Base-by-base conservation (phyloP, 2,888 invertebrate genomes). In the Fabriciana adippe region DNA sequence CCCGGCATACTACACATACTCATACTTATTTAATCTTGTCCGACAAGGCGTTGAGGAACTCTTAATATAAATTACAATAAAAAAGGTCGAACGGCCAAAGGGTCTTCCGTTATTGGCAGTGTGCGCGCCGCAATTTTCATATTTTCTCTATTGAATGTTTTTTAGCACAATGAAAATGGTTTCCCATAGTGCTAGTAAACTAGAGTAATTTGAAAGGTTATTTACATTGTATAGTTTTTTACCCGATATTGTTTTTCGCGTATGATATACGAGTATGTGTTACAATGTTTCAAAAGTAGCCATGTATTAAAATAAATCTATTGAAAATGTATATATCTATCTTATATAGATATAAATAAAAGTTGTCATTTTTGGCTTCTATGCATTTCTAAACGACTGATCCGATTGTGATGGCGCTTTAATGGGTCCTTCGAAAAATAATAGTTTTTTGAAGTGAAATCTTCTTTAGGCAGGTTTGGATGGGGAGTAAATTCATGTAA, bases 21-120 rank as follows among this genome's bases (percentile, higher is more conserved):
- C 69, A 73, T 76, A 75, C 73, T 76, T 75, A 73, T 75, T 76
- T 78, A 71, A 75, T 75, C 70, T 71, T 77, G 74, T 76, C 72
- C 71, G 73, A 77, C 72, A 73, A 74, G 71, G 60, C 66, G 70
- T 68, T 72, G 67, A 72, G 66, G 64, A 70, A 64, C 61, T 68
- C 66, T 68, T 72, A 71, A 73, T 72, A 72, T 70, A 74, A 71
- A 71, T 71, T 72, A 68, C 67, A 73, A 73, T 71, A 66, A 74
- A 73, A 71, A 73, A 72, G 74, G 74, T 72, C 70, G 63, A 66
- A 72, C 68, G 70, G 57, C 47, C 57, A 59, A 67, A 72, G 71
- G 73, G 69, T 65, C 71, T 66, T 70, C 68, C 70, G 57, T 60
- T 72, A 73, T 73, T 68, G 68, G 61, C 54, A 60, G 60, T 53